Base-by-base conservation (phyloP, 2,888 invertebrate species). In the Elegia similella region DNA sequence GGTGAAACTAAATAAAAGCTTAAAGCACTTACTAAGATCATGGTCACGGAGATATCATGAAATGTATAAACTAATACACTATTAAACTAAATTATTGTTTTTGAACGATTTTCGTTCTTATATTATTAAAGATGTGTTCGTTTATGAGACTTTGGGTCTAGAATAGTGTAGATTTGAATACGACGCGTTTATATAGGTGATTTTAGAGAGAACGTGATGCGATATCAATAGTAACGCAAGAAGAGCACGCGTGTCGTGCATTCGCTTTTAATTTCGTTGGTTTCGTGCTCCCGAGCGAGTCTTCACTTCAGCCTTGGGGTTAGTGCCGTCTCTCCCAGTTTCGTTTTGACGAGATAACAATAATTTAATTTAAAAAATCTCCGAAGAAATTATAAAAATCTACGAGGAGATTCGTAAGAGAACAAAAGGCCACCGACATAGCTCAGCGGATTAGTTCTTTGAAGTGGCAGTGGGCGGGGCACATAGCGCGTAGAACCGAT, bases 181-280 rank as follows among this genome's bases (percentile, higher is more conserved):
- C 68, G 64, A 70, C 67, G 77, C 67, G 76, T 80, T 88, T 89
- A 88, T 89, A 89, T 88, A 87, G 78, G 71, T 70, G 68, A 70
- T 70, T 70, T 69, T 64, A 73, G 63, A 72, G 81, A 73, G 84
- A 84, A 77, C 84, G 88, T 88, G 84, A 81, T 82, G 88, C 88
- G 84, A 81, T 82, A 82, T 78, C 76, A 75, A 76, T 78, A 70
- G 75, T 74, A 79, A 77, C 77, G 80, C 76, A 80, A 80, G 73
- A 77, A 74, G 64, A 73, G 78, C 86, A 85, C 86, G 87, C 81
- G 76, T 74, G 73, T 84, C 81, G 86, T 83, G 82, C 70, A 72
- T 74, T 66, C 71, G 69, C 69, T 68, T 78, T 75, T 72, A 72
- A 75, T 75, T 74, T 77, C 82, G 81, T 84, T 79, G 78, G 80